phyloP scores from a whole-genome alignment of 2,113 vertebrate genomes.

The Orientallactaga bullata region DNA sequence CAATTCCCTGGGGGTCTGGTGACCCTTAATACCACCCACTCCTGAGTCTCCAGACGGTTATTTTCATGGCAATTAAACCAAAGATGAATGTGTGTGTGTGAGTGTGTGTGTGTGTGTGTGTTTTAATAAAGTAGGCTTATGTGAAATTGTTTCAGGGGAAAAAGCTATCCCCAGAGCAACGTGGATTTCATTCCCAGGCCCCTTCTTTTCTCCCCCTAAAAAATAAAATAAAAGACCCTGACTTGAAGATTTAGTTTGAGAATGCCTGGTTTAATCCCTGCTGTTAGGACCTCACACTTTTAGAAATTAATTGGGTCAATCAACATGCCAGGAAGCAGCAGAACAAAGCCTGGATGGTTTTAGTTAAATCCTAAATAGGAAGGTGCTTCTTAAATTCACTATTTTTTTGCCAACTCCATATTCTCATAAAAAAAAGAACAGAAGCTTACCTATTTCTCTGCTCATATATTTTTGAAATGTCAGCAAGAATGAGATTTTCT shows the following conservation, averaged over 20 bases:
- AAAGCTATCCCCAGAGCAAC: constrained; percentile 73
- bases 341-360: constrained; percentile 44
- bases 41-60: constrained; percentile 56
- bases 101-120: not conserved
- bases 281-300: constrained; percentile 70
- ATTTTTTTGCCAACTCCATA: not conserved
- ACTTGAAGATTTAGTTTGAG: constrained; percentile 62
- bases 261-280: constrained; percentile 60
- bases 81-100: not conserved
- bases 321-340: constrained; percentile 31
- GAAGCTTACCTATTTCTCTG: not conserved
- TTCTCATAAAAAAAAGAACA: constrained; percentile 34
- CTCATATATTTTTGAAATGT: not conserved
- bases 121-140: constrained; percentile 82
- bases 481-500: not conserved
- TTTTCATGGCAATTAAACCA: constrained; percentile 76
- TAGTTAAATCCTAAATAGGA: constrained; percentile 31
- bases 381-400: not conserved
- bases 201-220: constrained; percentile 49
- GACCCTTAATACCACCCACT: constrained; percentile 55
- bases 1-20: constrained; percentile 38
- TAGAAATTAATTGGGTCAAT: constrained; percentile 74
- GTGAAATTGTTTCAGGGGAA: constrained; percentile 72
- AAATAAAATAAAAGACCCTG: constrained; percentile 67
- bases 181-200: constrained; percentile 70